Evolutionary conservation across 2,888 invertebrate genomes (phyloP).

Genomic region (Phoenoteleia sp.): DNA sequence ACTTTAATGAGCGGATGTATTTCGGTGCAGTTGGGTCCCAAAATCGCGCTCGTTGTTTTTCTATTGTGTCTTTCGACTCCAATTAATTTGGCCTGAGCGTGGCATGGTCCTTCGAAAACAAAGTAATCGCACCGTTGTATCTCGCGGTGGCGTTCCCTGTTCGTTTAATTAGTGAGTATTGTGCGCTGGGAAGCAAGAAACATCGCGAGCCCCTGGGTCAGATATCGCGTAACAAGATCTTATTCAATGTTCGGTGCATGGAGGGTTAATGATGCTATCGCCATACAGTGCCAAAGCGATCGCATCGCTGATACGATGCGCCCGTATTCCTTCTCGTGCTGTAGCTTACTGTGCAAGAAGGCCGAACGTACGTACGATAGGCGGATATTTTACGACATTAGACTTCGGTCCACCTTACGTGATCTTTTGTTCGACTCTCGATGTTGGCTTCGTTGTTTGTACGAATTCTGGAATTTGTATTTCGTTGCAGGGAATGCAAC

Average conservation of each 20-base stretch:
- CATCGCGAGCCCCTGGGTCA: constrained; percentile 78
- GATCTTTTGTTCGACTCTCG: constrained; percentile 66
- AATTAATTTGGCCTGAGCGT: constrained; percentile 83
- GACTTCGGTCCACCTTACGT: constrained; percentile 50
- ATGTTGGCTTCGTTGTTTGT: constrained; percentile 33
- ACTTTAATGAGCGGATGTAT: constrained; percentile 29
- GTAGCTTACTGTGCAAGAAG: constrained; percentile 72
- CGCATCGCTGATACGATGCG: constrained; percentile 84
- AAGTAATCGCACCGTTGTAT: constrained; percentile 85
- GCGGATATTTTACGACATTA: constrained; percentile 79
- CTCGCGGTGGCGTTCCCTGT: constrained; percentile 82
- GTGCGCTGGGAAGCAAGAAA: constrained; percentile 78
- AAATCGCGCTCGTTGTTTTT: constrained; percentile 43
- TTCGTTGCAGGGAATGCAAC: neutral
- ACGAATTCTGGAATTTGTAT: constrained; percentile 61
- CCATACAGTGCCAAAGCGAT: constrained; percentile 86
- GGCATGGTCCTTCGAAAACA: constrained; percentile 83
- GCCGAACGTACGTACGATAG: constrained; percentile 72
- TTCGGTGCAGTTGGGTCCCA: constrained; percentile 18
- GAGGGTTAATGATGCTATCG: constrained; percentile 86
- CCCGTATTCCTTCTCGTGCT: constrained; percentile 74
- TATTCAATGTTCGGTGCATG: constrained; percentile 82
- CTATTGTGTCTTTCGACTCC: constrained; percentile 78
- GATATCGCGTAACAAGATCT: constrained; percentile 86
- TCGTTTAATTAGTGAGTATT: constrained; percentile 86